Conservation (phyloP, 2,888 invertebrate species). For the Aphidius colemani region DNA sequence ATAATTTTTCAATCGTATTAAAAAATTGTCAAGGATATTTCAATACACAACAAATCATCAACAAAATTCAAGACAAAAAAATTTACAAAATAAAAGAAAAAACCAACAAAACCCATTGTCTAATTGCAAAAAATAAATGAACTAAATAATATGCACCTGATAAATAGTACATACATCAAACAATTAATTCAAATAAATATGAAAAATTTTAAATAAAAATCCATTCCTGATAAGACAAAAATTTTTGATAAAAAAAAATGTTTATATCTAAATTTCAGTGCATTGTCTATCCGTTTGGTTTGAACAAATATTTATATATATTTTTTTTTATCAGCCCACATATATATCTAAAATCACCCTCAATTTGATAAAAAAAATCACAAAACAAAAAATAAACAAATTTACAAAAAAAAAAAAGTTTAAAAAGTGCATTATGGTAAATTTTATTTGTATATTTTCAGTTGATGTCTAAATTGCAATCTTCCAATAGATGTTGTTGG, state of each 20-base stretch:
- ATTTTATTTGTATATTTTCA: conserved; percentile 16
- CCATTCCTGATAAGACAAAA: not conserved
- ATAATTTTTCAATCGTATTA: too few relatives aligned
- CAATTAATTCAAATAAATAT: not conserved
- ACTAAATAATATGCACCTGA: not conserved
- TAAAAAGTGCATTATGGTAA: not conserved
- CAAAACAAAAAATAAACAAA: conserved; percentile 17
- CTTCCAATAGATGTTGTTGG: conserved; percentile 43
- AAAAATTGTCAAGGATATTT: too few relatives aligned
- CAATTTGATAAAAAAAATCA: conserved; percentile 6
- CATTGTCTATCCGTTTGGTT: conserved; percentile 60
- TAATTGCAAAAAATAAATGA: conserved; percentile 49
- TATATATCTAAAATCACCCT: too few relatives aligned
- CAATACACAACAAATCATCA: too few relatives aligned
- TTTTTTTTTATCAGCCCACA: too few relatives aligned
- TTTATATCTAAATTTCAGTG: conserved; percentile 39
- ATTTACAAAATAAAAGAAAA: conserved; percentile 26
- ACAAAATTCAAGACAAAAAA: too few relatives aligned
- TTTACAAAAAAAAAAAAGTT: not conserved
- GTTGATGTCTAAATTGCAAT: conserved; percentile 35
- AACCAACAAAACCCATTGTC: conserved; percentile 45
- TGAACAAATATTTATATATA: conserved; percentile 20
- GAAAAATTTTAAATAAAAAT: not conserved
- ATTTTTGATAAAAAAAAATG: not conserved
- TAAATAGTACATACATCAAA: not conserved